phyloP scores from a whole-genome alignment of 2,113 vertebrate species.

The Gracilinanus agilis region DNA sequence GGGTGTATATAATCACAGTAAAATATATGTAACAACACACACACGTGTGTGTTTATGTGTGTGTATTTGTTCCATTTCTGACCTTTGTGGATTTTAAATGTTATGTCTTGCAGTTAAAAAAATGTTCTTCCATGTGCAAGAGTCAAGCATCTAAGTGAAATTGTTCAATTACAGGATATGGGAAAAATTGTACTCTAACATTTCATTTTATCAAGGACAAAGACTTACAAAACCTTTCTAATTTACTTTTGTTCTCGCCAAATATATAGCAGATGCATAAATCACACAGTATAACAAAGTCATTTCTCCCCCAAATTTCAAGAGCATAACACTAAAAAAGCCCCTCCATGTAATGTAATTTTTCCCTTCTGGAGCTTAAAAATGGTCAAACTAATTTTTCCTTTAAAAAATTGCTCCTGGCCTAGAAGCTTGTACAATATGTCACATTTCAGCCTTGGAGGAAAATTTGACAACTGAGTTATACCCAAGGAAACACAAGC shows the following conservation, averaged over 20 bases:
- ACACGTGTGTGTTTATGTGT: neutral
- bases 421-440: constrained; percentile 44
- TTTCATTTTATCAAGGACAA: constrained; percentile 59
- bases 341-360: constrained; percentile 40
- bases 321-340: constrained; percentile 30
- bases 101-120: constrained; percentile 25
- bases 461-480: constrained; percentile 48
- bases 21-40: too few species aligned
- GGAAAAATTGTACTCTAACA: constrained; percentile 18
- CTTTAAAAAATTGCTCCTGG: constrained; percentile 21
- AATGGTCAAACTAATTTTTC: constrained; percentile 49
- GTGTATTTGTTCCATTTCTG: neutral
- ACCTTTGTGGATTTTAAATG: neutral
- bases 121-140: neutral
- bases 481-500: constrained; percentile 20
- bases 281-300: constrained; percentile 23
- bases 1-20: too few species aligned
- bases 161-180: constrained; percentile 3
- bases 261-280: constrained; percentile 29
- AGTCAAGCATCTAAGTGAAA: constrained; percentile 16
- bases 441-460: constrained; percentile 59
- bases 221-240: constrained; percentile 30
- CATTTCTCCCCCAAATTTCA: constrained; percentile 48
- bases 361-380: constrained; percentile 40
- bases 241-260: constrained; percentile 48